Percentiles rank a stretch among this genome's conserved stretches.
These are phyloP conservation scores for Peribatodes rhomboidaria DNA, from an alignment of 2,888 invertebrate species.

Conservation along the genomic window DNA sequence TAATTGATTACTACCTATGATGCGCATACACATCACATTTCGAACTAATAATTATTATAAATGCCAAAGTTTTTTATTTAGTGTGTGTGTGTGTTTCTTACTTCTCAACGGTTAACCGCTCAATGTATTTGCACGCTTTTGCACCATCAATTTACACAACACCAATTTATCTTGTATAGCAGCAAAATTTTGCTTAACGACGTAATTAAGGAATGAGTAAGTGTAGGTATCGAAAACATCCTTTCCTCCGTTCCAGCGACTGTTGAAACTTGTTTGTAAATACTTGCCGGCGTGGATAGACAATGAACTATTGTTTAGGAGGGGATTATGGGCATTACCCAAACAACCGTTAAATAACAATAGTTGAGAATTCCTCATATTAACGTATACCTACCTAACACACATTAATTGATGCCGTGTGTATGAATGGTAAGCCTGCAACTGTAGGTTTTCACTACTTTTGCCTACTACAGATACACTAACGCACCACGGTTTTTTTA, in stretches of 20 bases:
- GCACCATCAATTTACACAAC: too few relatives aligned
- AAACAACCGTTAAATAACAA: conserved; percentile 44
- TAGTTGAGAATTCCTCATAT: conserved; percentile 16
- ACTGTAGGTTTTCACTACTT: too few relatives aligned
- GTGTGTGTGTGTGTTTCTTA: too few relatives aligned
- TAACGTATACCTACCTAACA: conserved; percentile 13
- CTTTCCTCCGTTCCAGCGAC: conserved; percentile 62
- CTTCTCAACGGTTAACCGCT: too few relatives aligned
- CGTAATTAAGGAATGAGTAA: conserved; percentile 27
- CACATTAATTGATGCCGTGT: conserved; percentile 9
- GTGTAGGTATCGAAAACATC: conserved; percentile 64
- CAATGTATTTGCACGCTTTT: too few relatives aligned
- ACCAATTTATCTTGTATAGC: background rate
- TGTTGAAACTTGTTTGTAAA: conserved; percentile 74
- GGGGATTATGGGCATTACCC: conserved; percentile 54
- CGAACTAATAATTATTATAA: too few relatives aligned
- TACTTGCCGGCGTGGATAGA: conserved; percentile 67
- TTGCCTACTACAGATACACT: too few relatives aligned
- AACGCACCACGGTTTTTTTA: too few relatives aligned
- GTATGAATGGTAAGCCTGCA: too few relatives aligned
- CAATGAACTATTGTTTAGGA: conserved; percentile 77
- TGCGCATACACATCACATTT: too few relatives aligned
- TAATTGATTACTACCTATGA: too few relatives aligned
- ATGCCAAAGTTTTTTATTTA: too few relatives aligned
- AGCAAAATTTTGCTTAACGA: background rate